Percentiles rank a stretch among this genome's conserved stretches.
phyloP scores from a whole-genome alignment of 2,888 invertebrate genomes.

The Podotricha telesiphe region DNA sequence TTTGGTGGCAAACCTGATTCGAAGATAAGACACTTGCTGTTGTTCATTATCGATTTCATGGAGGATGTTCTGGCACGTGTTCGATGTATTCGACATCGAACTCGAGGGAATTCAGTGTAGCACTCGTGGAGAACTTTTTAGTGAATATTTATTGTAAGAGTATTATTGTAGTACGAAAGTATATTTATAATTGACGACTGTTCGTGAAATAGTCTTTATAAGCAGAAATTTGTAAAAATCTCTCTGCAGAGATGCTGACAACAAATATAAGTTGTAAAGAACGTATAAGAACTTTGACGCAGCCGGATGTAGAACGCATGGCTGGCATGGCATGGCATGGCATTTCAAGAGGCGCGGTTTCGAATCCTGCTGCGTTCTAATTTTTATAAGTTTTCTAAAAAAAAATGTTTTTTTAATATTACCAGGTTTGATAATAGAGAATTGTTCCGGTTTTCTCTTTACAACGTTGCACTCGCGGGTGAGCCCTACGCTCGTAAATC shows the following conservation, averaged over 20 bases:
- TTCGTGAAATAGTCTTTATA: no score
- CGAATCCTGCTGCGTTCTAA: no score
- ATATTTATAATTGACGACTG: no score
- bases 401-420: no score
- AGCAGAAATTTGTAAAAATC: no score
- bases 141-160: not conserved
- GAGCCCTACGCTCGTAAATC: constrained; percentile 29
- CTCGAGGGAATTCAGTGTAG: not conserved
- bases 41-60: constrained; percentile 51
- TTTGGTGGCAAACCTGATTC: constrained; percentile 32
- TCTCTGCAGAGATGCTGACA: no score
- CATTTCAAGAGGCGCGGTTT: no score
- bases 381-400: no score
- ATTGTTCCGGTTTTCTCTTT: not conserved
- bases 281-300: no score
- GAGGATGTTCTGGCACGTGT: constrained; percentile 45
- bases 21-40: constrained; percentile 30
- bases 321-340: no score
- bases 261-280: no score
- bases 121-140: not conserved
- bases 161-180: not conserved
- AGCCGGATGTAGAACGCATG: no score
- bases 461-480: not conserved
- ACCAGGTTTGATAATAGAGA: not conserved
- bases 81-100: constrained; percentile 29